Evolutionary conservation across 2,113 vertebrate species (phyloP).

Genomic region (Salminus brasiliensis): DNA sequence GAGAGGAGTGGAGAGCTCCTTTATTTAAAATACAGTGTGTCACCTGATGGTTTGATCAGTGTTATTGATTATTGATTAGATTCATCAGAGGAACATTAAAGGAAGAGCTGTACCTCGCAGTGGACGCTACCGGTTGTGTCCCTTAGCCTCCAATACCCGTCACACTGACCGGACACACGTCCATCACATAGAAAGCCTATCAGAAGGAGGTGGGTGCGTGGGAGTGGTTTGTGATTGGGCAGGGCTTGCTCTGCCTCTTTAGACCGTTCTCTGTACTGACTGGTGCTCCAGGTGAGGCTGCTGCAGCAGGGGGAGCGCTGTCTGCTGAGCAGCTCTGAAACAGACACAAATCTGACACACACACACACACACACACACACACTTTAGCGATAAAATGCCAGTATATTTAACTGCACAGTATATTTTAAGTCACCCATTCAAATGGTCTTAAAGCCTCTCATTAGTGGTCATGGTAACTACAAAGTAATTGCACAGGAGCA

Average conservation of each 20-base stretch:
- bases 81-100: rapidly evolving
- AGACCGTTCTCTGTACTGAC: conserved; percentile 75
- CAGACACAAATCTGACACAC: conserved; percentile 70
- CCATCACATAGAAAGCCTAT: conserved; percentile 77
- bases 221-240: conserved; percentile 57
- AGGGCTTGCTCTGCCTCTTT: conserved; percentile 65
- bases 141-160: conserved; percentile 71
- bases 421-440: too few species aligned
- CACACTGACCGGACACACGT: conserved; percentile 47
- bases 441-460: too few species aligned
- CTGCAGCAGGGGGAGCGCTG: conserved; percentile 80
- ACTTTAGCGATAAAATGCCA: not conserved
- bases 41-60: not conserved
- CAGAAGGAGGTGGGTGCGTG: conserved; percentile 79
- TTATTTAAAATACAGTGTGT: too few species aligned
- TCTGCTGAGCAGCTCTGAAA: conserved; percentile 74
- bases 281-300: conserved; percentile 80
- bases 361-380: conserved; percentile 16
- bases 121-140: conserved; percentile 75
- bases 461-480: too few species aligned
- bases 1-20: too few species aligned
- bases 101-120: conserved; percentile 72
- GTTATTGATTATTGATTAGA: too few species aligned
- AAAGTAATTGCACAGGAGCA: too few species aligned
- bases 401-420: too few species aligned